Base-by-base conservation (phyloP, 2,888 invertebrate species). In the Drosophila kuntzei region DNA sequence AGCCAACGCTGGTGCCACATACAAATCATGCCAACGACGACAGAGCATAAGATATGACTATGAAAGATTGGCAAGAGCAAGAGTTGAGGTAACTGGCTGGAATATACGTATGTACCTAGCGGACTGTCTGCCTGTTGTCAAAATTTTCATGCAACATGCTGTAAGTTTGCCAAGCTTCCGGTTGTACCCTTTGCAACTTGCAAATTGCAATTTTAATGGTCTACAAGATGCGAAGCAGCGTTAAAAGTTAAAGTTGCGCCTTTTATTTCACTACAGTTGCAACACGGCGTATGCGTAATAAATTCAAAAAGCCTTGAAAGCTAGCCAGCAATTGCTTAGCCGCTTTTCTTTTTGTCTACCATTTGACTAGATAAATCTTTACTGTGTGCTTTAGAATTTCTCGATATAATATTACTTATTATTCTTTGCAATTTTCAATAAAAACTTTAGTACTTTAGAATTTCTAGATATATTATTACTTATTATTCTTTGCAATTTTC, bases 1-100 rank as follows among this genome's bases (percentile, higher is more conserved):
- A 65, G 46, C 47, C 59, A 29, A 47, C 46, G 61, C 55, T 65
- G 67, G 53, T 75, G 82, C 62, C 78, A 73, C 80, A 77, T 46
- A 82, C 86, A 82, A 85, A 80, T 85, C 86, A 83, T 76, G 69
- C 67, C 79, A 59, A 44, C 43, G 25, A 18, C 41, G 36, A 46
- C 57, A 57, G 46, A 25, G 39, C 44, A 22, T 68, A 74, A 82
- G 77, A 79, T 75, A 85, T 79, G 82, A 64, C 77, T 63, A 50
- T 63, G 67, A 62, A 37, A 66, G 73, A 63, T 67, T 32, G 46
- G 39, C 14, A 18, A 29, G 29, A 39, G n/a, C 34, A 9, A 18
- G 20, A 25, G 9, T 46, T 14, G 32, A 25, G 16, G 27, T 49
- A 25, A 46, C 59, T 43, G 39, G 16, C 29, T 47, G 25, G 16